Conservation (phyloP, 2,888 invertebrate species). For the Torymus aiolomorphi region DNA sequence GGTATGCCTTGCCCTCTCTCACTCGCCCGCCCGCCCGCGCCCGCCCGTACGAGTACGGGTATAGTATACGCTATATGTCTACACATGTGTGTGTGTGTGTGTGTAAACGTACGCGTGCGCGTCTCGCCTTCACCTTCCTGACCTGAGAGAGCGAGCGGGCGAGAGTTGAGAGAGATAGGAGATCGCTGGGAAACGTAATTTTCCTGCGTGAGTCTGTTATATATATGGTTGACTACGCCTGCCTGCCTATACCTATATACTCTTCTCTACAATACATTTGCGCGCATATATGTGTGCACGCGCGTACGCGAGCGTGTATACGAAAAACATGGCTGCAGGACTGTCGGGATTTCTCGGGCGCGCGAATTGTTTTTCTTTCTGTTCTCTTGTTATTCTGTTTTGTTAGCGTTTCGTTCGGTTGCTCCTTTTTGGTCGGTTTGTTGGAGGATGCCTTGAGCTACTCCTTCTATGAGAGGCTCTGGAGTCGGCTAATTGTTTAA, state of each 20-base stretch:
- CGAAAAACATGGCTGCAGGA: too few species aligned
- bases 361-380: too few species aligned
- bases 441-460: too few species aligned
- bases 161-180: background rate
- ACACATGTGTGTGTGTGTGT: background rate
- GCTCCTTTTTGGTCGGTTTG: too few species aligned
- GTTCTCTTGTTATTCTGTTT: too few species aligned
- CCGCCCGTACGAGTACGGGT: background rate
- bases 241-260: too few species aligned
- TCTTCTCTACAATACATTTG: too few species aligned
- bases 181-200: conserved; percentile 42
- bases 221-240: background rate
- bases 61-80: too few species aligned
- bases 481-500: background rate
- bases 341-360: too few species aligned
- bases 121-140: conserved; percentile 46
- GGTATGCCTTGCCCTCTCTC: conserved; percentile 60
- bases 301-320: too few species aligned
- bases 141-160: conserved; percentile 27
- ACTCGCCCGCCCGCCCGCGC: background rate
- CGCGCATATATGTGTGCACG: too few species aligned
- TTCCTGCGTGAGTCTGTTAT: background rate
- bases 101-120: background rate
- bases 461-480: background rate
- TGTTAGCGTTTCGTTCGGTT: too few species aligned